Evolutionary conservation across 2,888 invertebrate species (phyloP).

Genomic region (Zhuqinia jingwanae): DNA sequence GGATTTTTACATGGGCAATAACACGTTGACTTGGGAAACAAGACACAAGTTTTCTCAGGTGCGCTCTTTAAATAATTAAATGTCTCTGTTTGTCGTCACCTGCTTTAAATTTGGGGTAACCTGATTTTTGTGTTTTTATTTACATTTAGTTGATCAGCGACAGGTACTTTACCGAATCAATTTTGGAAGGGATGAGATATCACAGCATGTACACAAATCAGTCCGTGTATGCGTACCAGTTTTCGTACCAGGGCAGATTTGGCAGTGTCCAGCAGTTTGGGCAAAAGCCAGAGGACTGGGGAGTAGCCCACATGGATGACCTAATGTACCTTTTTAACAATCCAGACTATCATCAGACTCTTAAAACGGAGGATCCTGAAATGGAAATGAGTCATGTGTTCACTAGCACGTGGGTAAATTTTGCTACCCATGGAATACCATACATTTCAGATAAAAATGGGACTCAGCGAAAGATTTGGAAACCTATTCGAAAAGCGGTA

Average conservation of each 20-base stretch:
- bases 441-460: no score
- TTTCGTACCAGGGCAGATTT: constrained; percentile 69
- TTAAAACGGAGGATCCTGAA: constrained; percentile 62
- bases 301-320: constrained; percentile 72
- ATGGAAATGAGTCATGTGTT: constrained; percentile 63
- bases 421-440: constrained; percentile 70
- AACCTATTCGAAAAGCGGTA: no score
- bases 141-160: background rate
- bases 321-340: constrained; percentile 72
- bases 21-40: constrained; percentile 58
- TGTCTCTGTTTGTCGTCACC: no score
- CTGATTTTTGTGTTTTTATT: background rate
- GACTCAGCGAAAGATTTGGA: constrained; percentile 75
- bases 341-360: constrained; percentile 53
- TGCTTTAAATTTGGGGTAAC: no score
- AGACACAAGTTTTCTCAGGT: constrained; percentile 41
- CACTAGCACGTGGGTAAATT: constrained; percentile 71
- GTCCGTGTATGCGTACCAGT: constrained; percentile 73
- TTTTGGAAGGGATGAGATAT: constrained; percentile 69
- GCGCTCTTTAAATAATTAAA: background rate
- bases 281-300: constrained; percentile 72
- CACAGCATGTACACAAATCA: constrained; percentile 63
- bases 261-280: constrained; percentile 67
- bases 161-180: background rate
- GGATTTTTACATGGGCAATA: constrained; percentile 71